Conservation (phyloP, 2,797 vertebrate species). For the Sternarchorhynchus goeldii region DNA sequence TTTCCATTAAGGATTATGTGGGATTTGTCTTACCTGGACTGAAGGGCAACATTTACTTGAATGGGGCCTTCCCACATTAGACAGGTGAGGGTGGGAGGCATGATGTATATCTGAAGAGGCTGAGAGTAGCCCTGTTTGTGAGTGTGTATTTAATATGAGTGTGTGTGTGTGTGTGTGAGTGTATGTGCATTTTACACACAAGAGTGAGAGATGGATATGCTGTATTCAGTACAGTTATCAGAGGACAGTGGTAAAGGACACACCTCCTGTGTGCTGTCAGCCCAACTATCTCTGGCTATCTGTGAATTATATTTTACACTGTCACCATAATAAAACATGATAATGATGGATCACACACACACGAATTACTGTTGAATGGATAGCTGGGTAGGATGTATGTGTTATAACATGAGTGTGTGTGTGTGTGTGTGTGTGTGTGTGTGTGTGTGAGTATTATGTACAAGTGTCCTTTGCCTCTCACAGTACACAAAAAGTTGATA, state of each 20-base stretch:
- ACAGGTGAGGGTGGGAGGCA: too few species aligned
- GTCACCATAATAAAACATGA: conserved; percentile 80
- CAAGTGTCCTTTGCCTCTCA: not conserved
- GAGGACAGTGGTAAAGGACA: conserved; percentile 77
- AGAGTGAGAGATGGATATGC: not conserved
- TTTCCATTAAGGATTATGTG: too few species aligned
- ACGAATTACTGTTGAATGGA: conserved; percentile 78
- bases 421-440: conserved; percentile 28
- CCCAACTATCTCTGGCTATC: conserved; percentile 67
- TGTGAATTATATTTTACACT: conserved; percentile 77
- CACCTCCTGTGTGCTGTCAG: conserved; percentile 74
- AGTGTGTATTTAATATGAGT: too few species aligned
- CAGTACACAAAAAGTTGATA: not conserved
- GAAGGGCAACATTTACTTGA: too few species aligned
- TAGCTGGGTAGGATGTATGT: conserved; percentile 65
- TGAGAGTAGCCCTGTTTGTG: too few species aligned
- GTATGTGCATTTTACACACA: not conserved
- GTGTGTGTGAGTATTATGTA: conserved; percentile 32
- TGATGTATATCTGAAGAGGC: too few species aligned
- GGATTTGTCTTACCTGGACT: too few species aligned
- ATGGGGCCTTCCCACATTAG: too few species aligned
- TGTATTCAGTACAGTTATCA: conserved; percentile 59
- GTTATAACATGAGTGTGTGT: conserved; percentile 26
- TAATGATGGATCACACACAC: conserved; percentile 78
- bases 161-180: not conserved